A percentile compares a stretch with the other conserved stretches of the same genome.
Evolutionary conservation across 2,888 invertebrate species (phyloP).

Genomic region (Microplitis manilae): DNA sequence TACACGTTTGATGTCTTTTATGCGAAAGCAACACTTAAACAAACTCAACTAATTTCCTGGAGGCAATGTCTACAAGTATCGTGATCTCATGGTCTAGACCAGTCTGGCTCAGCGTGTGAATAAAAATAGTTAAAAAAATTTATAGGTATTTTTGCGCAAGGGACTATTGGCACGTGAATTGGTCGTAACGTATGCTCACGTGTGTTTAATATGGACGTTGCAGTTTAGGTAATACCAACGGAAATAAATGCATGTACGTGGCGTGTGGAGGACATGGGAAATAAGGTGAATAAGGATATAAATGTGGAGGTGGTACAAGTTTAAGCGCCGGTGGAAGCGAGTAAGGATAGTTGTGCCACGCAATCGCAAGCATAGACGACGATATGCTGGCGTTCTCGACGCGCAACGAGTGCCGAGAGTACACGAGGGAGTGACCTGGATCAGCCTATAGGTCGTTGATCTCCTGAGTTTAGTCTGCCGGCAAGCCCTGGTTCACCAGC

Average conservation of each 20-base stretch:
- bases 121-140: constrained; percentile 25
- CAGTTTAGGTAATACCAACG: constrained; percentile 15
- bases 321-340: not conserved
- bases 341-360: constrained; percentile 13
- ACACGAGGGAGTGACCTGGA: constrained; percentile 51
- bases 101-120: not conserved
- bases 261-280: not conserved
- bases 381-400: not conserved
- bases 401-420: constrained; percentile 18
- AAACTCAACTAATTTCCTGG: constrained; percentile 33
- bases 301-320: not conserved
- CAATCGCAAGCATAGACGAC: constrained; percentile 2
- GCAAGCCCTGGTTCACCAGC: not conserved
- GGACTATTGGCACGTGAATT: constrained; percentile 27
- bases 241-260: constrained; percentile 37
- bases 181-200: constrained; percentile 41
- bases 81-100: not conserved
- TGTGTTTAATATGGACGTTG: constrained; percentile 49
- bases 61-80: not conserved
- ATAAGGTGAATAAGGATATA: not conserved
- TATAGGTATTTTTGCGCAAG: constrained; percentile 42
- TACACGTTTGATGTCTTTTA: not conserved
- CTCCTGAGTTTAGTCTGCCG: constrained; percentile 37
- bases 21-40: not conserved
- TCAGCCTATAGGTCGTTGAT: constrained; percentile 51